A percentile compares a stretch with the other conserved stretches of the same genome.
These are phyloP conservation scores for Hydra vulgaris DNA, from an alignment of 30 jellyfish, hydroid and myxozoan species.

Conservation along the genomic window DNA sequence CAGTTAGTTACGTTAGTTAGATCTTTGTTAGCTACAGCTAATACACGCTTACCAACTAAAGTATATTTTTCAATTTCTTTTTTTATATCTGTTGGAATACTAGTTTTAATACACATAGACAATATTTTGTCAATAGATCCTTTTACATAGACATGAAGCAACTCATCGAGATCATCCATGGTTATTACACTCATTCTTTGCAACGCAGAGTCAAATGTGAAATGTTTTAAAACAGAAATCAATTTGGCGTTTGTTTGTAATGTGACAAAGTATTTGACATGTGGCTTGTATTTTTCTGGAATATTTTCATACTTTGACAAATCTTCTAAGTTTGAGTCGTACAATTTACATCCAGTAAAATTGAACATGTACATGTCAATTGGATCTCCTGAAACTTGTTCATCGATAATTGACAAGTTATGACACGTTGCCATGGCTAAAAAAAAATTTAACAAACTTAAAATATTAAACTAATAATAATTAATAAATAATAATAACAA, in stretches of 20 bases:
- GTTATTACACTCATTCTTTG: slow-evolving; percentile 32
- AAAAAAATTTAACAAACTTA: too few species aligned
- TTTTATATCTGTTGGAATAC: slow-evolving; percentile 2
- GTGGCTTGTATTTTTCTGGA: not conserved
- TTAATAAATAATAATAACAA: too few species aligned
- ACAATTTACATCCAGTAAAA: slow-evolving; percentile 18
- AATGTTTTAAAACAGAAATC: slow-evolving; percentile 9
- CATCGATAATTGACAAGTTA: slow-evolving; percentile 9
- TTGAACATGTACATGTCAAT: slow-evolving; percentile 24
- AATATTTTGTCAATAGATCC: slow-evolving; percentile 38
- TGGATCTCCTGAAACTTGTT: slow-evolving; percentile 28
- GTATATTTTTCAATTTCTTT: not conserved
- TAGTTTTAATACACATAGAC: slow-evolving; percentile 1
- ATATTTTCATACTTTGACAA: not conserved
- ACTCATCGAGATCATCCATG: not conserved
- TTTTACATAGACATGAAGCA: slow-evolving; percentile 7
- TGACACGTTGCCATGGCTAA: slow-evolving; percentile 44
- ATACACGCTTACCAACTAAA: slow-evolving; percentile 16
- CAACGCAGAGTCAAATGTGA: slow-evolving; percentile 29
- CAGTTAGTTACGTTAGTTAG: not conserved
- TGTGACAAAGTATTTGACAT: not conserved
- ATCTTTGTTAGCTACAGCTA: slow-evolving; percentile 21
- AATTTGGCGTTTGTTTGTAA: not conserved
- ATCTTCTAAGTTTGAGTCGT: not conserved
- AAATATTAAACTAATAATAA: too few species aligned